phyloP scores from a whole-genome alignment of 64 coral and sea anemone species.

The Pachyseris speciosa region DNA sequence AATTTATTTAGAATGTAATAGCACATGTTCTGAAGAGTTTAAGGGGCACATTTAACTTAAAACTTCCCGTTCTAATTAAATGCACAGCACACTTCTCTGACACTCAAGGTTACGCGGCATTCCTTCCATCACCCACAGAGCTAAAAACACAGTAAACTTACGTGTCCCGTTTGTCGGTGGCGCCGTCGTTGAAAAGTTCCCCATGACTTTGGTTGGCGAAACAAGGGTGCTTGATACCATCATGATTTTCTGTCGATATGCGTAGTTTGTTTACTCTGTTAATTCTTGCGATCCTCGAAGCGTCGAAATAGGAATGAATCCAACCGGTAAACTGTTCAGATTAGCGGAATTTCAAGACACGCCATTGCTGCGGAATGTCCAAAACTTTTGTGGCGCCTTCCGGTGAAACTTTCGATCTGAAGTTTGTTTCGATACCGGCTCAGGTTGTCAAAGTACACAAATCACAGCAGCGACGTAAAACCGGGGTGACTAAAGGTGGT shows the following conservation, averaged over 20 bases:
- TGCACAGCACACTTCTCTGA: background rate
- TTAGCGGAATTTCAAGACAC: background rate
- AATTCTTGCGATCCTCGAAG: background rate
- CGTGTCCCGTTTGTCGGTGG: conserved; percentile 20
- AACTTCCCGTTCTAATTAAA: background rate
- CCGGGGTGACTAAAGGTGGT: background rate
- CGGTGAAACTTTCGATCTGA: background rate
- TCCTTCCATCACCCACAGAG: background rate
- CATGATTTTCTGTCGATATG: no score
- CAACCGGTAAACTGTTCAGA: no score
- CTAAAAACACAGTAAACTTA: background rate
- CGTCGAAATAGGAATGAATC: background rate
- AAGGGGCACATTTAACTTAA: background rate
- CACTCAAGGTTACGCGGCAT: background rate
- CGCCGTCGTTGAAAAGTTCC: conserved; percentile 22
- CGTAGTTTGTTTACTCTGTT: no score
- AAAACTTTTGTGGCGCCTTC: background rate
- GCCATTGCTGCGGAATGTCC: background rate
- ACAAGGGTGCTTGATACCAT: background rate
- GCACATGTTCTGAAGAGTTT: background rate
- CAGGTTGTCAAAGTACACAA: background rate
- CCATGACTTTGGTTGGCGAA: background rate
- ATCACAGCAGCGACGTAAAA: background rate
- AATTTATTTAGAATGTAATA: background rate
- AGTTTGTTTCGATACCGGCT: background rate